A percentile compares a stretch with the other conserved stretches of the same genome.
Conservation (phyloP, 2,797 vertebrate species). For the Merluccius polli region DNA sequence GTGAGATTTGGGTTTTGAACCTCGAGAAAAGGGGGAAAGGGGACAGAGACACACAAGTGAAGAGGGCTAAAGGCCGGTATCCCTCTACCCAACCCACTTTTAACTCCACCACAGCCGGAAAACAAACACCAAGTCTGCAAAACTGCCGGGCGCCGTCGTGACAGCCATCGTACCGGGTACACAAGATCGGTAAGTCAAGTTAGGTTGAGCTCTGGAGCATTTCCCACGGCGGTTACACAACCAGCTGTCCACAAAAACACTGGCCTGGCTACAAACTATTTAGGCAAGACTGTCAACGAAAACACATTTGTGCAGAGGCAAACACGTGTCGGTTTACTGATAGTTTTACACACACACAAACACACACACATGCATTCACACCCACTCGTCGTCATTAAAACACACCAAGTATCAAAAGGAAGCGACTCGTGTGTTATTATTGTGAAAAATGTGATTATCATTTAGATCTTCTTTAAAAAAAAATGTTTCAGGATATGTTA, state of each 20-base stretch:
- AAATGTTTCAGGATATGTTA: conserved; percentile 39
- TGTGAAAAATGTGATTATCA: neutral
- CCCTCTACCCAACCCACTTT: neutral
- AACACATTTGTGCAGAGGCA: neutral
- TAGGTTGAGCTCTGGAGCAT: too few relatives aligned
- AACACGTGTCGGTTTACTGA: conserved; percentile 17
- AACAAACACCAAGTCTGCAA: too few relatives aligned
- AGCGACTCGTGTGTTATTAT: neutral
- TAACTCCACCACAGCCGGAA: neutral
- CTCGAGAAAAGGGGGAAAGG: conserved; percentile 18
- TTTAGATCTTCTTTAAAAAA: conserved; percentile 1
- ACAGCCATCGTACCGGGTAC: too few relatives aligned
- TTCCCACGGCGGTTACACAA: too few relatives aligned
- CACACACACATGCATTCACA: conserved; percentile 24
- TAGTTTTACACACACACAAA: conserved; percentile 28
- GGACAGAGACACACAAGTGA: neutral
- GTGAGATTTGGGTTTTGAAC: conserved; percentile 41
- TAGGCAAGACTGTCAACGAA: neutral
- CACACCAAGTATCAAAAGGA: conserved; percentile 1
- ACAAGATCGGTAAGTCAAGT: too few relatives aligned
- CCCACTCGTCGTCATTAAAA: conserved; percentile 20
- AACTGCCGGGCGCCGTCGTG: too few relatives aligned
- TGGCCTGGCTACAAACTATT: neutral
- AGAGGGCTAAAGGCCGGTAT: neutral
- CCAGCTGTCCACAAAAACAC: conserved; percentile 2